These are phyloP conservation scores for Xestia rhomboidea DNA, from an alignment of 2,888 invertebrate genomes.

Conservation along the genomic window DNA sequence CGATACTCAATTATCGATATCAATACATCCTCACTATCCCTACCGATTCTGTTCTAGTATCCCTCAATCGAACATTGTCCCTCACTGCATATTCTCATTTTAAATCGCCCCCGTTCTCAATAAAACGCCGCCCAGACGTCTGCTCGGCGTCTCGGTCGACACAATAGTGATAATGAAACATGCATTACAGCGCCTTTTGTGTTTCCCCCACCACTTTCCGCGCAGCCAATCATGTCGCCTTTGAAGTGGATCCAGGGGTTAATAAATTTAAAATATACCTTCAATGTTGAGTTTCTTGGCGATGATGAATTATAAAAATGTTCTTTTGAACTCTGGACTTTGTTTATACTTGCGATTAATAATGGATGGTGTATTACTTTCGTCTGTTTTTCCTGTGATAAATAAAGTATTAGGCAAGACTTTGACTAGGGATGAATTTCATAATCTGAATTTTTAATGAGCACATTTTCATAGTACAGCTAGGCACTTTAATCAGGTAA, in stretches of 20 bases:
- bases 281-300: conserved; percentile 52
- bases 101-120: conserved; percentile 75
- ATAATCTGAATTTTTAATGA: conserved; percentile 1
- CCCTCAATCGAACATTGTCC: conserved; percentile 75
- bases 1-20: conserved; percentile 23
- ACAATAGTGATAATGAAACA: conserved; percentile 85
- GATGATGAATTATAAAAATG: conserved; percentile 61
- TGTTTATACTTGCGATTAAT: conserved; percentile 46
- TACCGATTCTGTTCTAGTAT: conserved; percentile 42
- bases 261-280: conserved; percentile 80
- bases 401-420: conserved; percentile 32
- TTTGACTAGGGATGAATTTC: conserved; percentile 15
- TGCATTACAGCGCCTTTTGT: conserved; percentile 78
- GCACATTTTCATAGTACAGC: background rate
- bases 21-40: conserved; percentile 17
- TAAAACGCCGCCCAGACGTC: conserved; percentile 78
- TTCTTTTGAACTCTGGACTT: conserved; percentile 43
- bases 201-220: conserved; percentile 68
- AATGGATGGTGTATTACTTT: conserved; percentile 38
- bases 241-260: conserved; percentile 69
- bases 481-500: background rate
- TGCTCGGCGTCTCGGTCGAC: conserved; percentile 72
- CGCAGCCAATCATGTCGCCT: conserved; percentile 77
- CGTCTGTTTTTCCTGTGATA: conserved; percentile 25
- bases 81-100: conserved; percentile 84